These are phyloP conservation scores for Neocrepidodera transversa DNA, from an alignment of 2,888 invertebrate genomes.

Conservation along the genomic window DNA sequence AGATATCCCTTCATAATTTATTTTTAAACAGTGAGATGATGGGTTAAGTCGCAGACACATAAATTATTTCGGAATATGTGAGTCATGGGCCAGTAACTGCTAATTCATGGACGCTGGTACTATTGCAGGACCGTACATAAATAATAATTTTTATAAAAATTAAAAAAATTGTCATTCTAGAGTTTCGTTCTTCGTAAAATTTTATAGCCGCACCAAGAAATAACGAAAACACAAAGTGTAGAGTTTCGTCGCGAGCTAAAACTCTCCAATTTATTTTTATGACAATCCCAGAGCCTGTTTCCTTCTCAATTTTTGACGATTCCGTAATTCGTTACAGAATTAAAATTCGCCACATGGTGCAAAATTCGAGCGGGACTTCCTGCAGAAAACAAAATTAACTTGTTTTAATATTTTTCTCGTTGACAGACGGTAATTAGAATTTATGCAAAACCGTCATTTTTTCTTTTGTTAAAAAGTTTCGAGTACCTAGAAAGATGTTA, in stretches of 20 bases:
- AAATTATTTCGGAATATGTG: conserved; percentile 49
- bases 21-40: conserved; percentile 52
- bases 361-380: conserved; percentile 41
- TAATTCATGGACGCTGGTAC: conserved; percentile 48
- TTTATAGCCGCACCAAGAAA: neutral
- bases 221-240: neutral
- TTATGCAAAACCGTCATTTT: conserved; percentile 43
- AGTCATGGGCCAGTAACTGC: conserved; percentile 40
- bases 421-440: conserved; percentile 49
- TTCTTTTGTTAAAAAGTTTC: neutral
- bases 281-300: conserved; percentile 18
- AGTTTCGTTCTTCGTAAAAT: too few relatives aligned
- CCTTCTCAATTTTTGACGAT: conserved; percentile 32
- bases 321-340: conserved; percentile 36
- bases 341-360: conserved; percentile 52
- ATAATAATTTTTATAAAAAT: too few relatives aligned
- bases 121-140: neutral
- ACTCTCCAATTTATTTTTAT: conserved; percentile 22
- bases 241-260: neutral
- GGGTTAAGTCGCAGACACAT: conserved; percentile 51
- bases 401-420: conserved; percentile 47
- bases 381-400: conserved; percentile 50
- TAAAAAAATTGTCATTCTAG: too few relatives aligned
- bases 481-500: too few relatives aligned
- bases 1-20: conserved; percentile 53